Conservation (phyloP, 2,113 vertebrate genomes). For the Hippolais icterina region DNA sequence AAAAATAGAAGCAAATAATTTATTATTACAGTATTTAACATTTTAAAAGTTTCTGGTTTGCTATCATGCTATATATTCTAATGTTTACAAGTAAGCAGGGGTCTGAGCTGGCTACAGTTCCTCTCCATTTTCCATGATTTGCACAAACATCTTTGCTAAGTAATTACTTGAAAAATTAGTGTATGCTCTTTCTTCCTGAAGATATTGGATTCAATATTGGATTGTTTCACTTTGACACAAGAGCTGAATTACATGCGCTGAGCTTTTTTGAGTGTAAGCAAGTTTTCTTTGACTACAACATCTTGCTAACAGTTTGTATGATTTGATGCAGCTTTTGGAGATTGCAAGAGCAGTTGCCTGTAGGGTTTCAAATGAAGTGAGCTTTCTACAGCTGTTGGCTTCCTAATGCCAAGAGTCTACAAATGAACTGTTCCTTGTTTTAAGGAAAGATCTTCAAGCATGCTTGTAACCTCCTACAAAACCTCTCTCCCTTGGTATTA, state of each 20-base stretch:
- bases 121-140: background rate
- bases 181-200: background rate
- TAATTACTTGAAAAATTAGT: background rate
- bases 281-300: slow-evolving; percentile 6
- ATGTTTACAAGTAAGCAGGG: background rate
- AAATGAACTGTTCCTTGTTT: background rate
- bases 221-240: background rate
- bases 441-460: background rate
- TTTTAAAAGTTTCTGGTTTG: background rate
- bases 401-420: background rate
- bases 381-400: slow-evolving; percentile 43
- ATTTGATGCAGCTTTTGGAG: slow-evolving; percentile 20
- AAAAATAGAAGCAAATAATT: background rate
- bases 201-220: background rate
- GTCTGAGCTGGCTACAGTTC: background rate
- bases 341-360: background rate
- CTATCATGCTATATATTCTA: background rate
- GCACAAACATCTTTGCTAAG: background rate
- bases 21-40: background rate
- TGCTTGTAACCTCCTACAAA: background rate
- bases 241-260: background rate
- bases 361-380: slow-evolving; percentile 41
- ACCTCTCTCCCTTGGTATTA: background rate
- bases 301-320: background rate
- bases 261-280: background rate